Base-by-base conservation (phyloP, 2,888 invertebrate genomes). In the Siphonodentalium dalli region DNA sequence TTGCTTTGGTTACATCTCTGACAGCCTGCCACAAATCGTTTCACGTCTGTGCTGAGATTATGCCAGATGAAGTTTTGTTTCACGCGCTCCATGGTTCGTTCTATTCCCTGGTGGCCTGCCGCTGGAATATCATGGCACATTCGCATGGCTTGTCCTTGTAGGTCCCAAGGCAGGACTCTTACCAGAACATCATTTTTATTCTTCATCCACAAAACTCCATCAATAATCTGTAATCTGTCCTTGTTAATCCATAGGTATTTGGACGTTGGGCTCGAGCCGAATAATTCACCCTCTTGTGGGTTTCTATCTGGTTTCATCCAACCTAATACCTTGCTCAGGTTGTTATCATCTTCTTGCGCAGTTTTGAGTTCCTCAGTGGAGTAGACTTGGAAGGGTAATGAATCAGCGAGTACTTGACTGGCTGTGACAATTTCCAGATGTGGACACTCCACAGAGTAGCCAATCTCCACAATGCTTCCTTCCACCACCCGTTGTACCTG, bases 41-140 rank as follows among this genome's bases (percentile, higher is more conserved):
- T 23, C 37, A n/a, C n/a, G n/a, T n/a, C n/a, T n/a, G n/a, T n/a
- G n/a, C n/a, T n/a, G n/a, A n/a, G n/a, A n/a, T n/a, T 33, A 13
- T 33, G 23, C 34, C 35, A 50, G 2, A 9, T n/a, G 13, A 33
- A 42, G 24, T 38, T 49, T 18, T 49, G 41, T 21, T 49, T 49
- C 27, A 49, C 2, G 15, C 34, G 4, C n/a, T 18, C 49, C 26
- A 9, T 42, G 3, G 42, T 50, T 13, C 50, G 20, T 13, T n/a
- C 35, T 20, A 42, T 34, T 6, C 49, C 49, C 41, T 49, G 49
- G 34, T 45, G 45, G 8, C 46, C 46, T 24, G 46, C 46, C 6
- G 37, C 15, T 8, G 37, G 46, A 34, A 48, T 18, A 29, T 41
- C 27, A 28, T 48, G 49, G 20, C 29, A 18, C 20, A 27, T 5